Evolutionary conservation across 2,113 vertebrate genomes (phyloP), one percentile per base, ranked within the genome.

Genomic region (Chaetodon trifascialis): DNA sequence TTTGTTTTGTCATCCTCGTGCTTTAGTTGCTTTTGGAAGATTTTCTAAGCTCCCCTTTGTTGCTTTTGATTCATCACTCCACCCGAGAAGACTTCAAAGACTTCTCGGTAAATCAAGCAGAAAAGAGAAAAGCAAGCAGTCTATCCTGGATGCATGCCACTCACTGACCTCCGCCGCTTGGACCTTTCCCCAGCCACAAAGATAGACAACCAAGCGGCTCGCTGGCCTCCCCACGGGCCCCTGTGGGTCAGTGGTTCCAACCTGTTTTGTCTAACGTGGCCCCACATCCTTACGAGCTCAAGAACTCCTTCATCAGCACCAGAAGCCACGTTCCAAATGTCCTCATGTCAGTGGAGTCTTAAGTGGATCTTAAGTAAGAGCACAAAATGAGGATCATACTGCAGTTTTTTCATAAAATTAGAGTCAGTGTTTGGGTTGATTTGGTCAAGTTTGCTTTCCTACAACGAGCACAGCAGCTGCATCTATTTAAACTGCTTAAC

Each of bases 61-160:
- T n/a, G 58, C 23, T 10, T 89, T 72, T 81, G 74, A 89, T 91
- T 90, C 72, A 44, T 82, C 11, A 25, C 76, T 72, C 52, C 11
- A 25, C 47, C 23, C 17, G 16, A 49, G 69, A 81, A 38, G 42
- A 67, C 54, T 73, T 89, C 76, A 86, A 84, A 81, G 59, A 58
- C 67, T 77, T 83, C 71, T 71, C 25, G 58, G 73, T 86, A 83
- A 89, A 86, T 88, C 77, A 88, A 49, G 17, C 65, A 51, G 77
- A 84, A 77, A 73, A 84, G 44, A 75, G 76, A 84, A 63, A 80
- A 78, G 83, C 80, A 51, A 84, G 84, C 74, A 78, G 7, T 52
- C n/a, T 30, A 1, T 71, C 76, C 51, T 78, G 82, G 74, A 76
- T 69, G 52, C 19, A 21, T n/a, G 78, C 67, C 60, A 75, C 52